phyloP scores from a whole-genome alignment of 30 jellyfish, hydroid and myxozoan genomes.

The Aurelia coerulea region DNA sequence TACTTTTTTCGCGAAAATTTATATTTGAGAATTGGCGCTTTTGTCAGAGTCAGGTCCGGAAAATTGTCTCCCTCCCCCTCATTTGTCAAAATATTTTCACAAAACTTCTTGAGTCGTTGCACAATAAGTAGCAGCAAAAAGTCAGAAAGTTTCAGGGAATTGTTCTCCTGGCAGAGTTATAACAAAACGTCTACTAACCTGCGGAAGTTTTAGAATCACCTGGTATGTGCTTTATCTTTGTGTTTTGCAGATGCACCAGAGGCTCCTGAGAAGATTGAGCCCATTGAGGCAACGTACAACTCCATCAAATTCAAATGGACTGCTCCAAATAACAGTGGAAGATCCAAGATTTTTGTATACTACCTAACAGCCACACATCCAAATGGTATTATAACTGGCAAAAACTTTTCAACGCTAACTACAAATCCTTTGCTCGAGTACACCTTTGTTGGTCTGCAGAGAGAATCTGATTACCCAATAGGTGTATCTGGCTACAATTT shows the following conservation, averaged over 20 bases:
- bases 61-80: too few relatives aligned
- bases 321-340: background rate
- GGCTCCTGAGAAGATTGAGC: background rate
- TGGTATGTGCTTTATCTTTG: background rate
- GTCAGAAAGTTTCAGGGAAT: too few relatives aligned
- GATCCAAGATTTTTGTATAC: background rate
- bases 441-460: background rate
- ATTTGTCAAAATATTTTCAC: too few relatives aligned
- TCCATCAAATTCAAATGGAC: slow-evolving; percentile 1
- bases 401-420: background rate
- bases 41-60: too few relatives aligned
- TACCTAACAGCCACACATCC: background rate
- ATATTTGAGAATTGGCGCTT: too few relatives aligned
- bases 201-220: too few relatives aligned
- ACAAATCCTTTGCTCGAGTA: background rate
- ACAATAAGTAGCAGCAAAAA: too few relatives aligned
- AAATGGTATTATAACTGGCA: background rate
- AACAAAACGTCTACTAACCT: too few relatives aligned
- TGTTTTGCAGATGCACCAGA: background rate
- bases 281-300: background rate
- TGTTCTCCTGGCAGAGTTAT: too few relatives aligned
- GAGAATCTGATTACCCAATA: background rate
- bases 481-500: background rate
- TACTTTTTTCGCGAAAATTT: too few relatives aligned
- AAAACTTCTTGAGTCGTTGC: too few relatives aligned